Base-by-base conservation (phyloP, 1,140 invertebrate species). In the Drosophila pseudoananassae region DNA sequence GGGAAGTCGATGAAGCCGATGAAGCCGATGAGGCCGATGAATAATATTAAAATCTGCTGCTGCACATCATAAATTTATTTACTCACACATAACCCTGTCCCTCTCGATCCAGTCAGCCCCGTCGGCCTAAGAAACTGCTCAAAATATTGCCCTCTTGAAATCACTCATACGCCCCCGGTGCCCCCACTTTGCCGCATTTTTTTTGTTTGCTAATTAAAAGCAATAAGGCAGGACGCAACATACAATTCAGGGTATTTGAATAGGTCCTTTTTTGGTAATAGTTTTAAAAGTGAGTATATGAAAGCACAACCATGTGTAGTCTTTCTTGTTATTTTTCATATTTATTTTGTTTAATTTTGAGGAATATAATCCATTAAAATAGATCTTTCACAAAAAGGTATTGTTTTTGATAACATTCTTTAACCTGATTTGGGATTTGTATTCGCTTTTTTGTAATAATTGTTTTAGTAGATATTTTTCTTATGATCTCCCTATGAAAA, bases 11-110 rank as follows among this genome's bases (percentile, higher is more conserved):
- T 36, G 33, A n/a, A 36, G 31, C 31, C 8, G 29, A 6, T 33
- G 12, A 25, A 5, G 6, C 25, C 25, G 25, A 43, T 14, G n/a
- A 7, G 14, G 14, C 23, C 33, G 47, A 52, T 60, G 57, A 60
- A 52, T 43, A 60, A 60, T 14, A 36, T 52, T 52, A 31, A 52
- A 52, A 52, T 52, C 50, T 52, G 50, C 47, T 27, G 47, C 50
- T 52, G 50, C 50, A 31, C 10, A 17, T 29, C 50, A 52, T 52
- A 52, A 52, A 52, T 52, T 52, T 6, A 36, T 36, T 36, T 36
- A 36, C 33, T 36, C 33, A 36, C 33, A 36, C 33, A 36, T 36
- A 25, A 15, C 9, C 25, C n/a, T 5, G 25, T 7, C 20, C 49
- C 8, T 17, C 4, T 5, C 40, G 14, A 17, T 46, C 4, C 20